phyloP scores from a whole-genome alignment of 2,888 invertebrate species.

The Dasysyrphus tricinctus region DNA sequence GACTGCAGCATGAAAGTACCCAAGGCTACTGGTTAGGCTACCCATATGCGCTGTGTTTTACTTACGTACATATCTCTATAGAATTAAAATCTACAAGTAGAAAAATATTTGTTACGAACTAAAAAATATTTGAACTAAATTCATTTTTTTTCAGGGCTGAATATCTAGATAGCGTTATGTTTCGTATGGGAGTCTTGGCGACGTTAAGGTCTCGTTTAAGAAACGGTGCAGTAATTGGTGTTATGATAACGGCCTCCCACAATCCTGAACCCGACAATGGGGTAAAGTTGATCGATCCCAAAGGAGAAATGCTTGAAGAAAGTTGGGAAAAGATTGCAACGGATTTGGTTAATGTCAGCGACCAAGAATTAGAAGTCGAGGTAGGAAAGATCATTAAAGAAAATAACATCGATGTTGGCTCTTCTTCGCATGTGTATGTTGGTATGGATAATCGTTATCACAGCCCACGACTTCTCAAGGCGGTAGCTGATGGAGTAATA shows the following conservation, averaged over 20 bases:
- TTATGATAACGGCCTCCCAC: constrained; percentile 99
- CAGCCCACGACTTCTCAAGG: constrained; percentile 90
- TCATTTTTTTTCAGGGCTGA: constrained; percentile 87
- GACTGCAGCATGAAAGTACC: too few species aligned
- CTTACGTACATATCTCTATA: too few species aligned
- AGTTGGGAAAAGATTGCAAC: constrained; percentile 97
- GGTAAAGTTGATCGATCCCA: constrained; percentile 97
- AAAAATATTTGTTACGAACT: too few species aligned
- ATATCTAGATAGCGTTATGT: constrained; percentile 94
- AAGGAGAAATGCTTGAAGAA: constrained; percentile 97
- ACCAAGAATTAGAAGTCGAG: constrained; percentile 88
- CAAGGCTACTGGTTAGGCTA: too few species aligned
- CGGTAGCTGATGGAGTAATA: constrained; percentile 92
- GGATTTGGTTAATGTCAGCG: constrained; percentile 92
- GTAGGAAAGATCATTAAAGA: constrained; percentile 89
- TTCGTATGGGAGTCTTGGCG: constrained; percentile 96
- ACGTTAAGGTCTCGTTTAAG: constrained; percentile 93
- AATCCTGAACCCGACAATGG: constrained; percentile 98
- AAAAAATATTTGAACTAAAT: neutral
- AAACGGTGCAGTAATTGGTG: constrained; percentile 94
- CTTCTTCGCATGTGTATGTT: constrained; percentile 90
- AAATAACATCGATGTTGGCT: constrained; percentile 89
- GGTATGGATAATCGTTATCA: constrained; percentile 90
- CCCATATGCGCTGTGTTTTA: too few species aligned
- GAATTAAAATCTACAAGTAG: too few species aligned